A percentile compares a stretch with the other conserved stretches of the same genome.
Conservation (phyloP, 2,888 invertebrate species). For the Ditula angustiorana region DNA sequence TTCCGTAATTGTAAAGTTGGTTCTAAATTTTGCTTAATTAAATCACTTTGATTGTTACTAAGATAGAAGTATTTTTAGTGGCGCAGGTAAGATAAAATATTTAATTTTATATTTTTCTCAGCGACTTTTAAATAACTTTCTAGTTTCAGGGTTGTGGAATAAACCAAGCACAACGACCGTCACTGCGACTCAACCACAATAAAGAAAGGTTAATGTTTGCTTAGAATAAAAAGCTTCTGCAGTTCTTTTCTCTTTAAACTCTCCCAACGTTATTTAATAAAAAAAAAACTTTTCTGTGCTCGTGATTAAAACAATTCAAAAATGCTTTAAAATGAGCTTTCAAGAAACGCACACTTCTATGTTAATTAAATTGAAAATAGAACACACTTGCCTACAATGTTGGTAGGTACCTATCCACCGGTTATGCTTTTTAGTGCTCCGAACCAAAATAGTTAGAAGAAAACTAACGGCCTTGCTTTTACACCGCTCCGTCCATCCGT, state of each 20-base stretch:
- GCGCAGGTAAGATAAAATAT: neutral
- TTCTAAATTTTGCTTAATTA: neutral
- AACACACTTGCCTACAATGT: too few species aligned
- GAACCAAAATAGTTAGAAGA: too few species aligned
- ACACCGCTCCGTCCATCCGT: too few species aligned
- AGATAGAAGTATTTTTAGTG: neutral
- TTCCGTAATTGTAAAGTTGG: too few species aligned
- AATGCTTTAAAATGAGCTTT: neutral
- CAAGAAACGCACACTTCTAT: too few species aligned
- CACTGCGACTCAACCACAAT: neutral
- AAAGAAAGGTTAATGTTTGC: slow-evolving; percentile 1
- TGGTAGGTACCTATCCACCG: too few species aligned
- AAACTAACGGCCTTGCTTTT: too few species aligned
- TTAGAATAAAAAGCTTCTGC: neutral
- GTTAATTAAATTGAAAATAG: too few species aligned
- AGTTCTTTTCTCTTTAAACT: neutral
- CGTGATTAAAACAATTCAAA: neutral
- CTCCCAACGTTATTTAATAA: neutral
- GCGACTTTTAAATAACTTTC: neutral
- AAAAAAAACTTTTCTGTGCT: neutral
- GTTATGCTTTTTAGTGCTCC: too few species aligned
- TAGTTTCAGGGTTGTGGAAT: neutral
- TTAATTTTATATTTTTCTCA: neutral
- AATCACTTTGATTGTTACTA: neutral
- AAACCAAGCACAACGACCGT: neutral